These are phyloP conservation scores for Corythoichthys haematopterus DNA, from an alignment of 2,113 vertebrate species.

Conservation along the genomic window DNA sequence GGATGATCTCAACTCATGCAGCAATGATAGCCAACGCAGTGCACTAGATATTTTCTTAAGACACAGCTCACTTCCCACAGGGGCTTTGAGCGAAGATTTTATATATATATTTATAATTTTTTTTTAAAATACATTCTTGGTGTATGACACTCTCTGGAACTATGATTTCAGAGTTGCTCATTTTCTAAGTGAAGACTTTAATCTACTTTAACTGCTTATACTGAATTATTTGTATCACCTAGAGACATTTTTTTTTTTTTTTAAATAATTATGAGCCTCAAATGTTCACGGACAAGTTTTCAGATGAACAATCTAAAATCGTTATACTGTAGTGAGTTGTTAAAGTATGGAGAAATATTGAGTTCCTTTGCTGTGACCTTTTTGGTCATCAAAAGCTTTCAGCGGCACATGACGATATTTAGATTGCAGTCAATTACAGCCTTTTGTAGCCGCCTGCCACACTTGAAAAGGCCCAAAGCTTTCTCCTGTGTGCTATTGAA, in stretches of 20 bases:
- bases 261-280: background rate
- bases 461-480: constrained; percentile 37
- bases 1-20: constrained; percentile 48
- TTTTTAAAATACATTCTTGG: constrained; percentile 15
- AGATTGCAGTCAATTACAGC: constrained; percentile 19
- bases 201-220: background rate
- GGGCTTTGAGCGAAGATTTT: constrained; percentile 22
- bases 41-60: constrained; percentile 24
- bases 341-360: too few relatives aligned
- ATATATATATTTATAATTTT: too few relatives aligned
- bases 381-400: constrained; percentile 1
- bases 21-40: constrained; percentile 30
- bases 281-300: background rate
- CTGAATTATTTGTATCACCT: background rate
- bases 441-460: constrained; percentile 25
- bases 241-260: background rate
- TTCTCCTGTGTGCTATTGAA: constrained; percentile 44
- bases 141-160: constrained; percentile 21
- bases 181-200: constrained; percentile 15
- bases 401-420: constrained; percentile 35
- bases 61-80: constrained; percentile 42
- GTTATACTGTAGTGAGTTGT: too few relatives aligned
- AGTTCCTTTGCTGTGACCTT: background rate
- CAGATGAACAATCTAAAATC: background rate
- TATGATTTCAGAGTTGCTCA: constrained; percentile 3